These are phyloP conservation scores for Drosophila carrolli DNA, from an alignment of 1,140 invertebrate species.

Conservation along the genomic window DNA sequence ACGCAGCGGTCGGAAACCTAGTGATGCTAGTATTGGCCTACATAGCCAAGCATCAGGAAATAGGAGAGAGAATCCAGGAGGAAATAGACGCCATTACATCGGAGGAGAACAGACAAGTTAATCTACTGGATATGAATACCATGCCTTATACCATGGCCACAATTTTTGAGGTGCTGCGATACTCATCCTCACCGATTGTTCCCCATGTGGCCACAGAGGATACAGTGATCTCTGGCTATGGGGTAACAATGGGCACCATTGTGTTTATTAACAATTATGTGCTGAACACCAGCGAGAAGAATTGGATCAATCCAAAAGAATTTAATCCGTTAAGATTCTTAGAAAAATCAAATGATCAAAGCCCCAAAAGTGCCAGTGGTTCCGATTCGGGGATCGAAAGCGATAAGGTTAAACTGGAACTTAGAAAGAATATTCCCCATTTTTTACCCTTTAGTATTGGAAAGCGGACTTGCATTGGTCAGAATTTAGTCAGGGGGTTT, in stretches of 20 bases:
- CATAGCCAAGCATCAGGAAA: conserved; percentile 87
- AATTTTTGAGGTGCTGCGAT: conserved; percentile 91
- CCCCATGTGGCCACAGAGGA: conserved; percentile 94
- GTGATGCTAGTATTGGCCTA: conserved; percentile 90
- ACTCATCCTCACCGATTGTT: conserved; percentile 94
- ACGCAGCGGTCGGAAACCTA: conserved; percentile 93
- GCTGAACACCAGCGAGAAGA: conserved; percentile 90
- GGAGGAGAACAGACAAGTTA: conserved; percentile 86
- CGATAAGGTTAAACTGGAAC: conserved; percentile 28
- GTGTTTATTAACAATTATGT: conserved; percentile 96
- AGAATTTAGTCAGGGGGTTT: conserved; percentile 92
- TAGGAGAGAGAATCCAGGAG: conserved; percentile 88
- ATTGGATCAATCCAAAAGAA: conserved; percentile 90
- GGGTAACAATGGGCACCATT: conserved; percentile 91
- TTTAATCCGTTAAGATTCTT: conserved; percentile 91
- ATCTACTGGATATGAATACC: conserved; percentile 87
- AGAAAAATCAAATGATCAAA: conserved; percentile 15
- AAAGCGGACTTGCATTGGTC: conserved; percentile 94
- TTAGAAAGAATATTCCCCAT: conserved; percentile 87
- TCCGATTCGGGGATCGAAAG: conserved; percentile 48
- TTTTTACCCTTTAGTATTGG: conserved; percentile 96
- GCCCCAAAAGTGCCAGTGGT: background rate
- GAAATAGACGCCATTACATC: conserved; percentile 89
- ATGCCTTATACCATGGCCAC: conserved; percentile 94
- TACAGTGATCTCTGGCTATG: conserved; percentile 90